Evolutionary conservation across 1,140 invertebrate genomes (phyloP).

Genomic region (Calephelis nemesis): DNA sequence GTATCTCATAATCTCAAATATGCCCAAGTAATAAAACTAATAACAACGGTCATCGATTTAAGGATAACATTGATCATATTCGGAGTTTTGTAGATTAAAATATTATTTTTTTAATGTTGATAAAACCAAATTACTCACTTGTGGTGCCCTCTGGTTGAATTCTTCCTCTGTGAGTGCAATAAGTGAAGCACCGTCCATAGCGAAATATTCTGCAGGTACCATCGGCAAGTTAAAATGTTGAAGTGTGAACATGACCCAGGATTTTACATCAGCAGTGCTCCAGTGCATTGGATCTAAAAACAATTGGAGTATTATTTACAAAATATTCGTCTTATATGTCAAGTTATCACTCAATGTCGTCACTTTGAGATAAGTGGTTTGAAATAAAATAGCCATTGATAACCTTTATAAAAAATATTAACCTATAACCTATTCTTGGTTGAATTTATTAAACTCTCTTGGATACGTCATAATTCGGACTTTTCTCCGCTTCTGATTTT

Average conservation of each 20-base stretch:
- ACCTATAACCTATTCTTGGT: no score
- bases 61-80: neutral
- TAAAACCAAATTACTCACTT: slow-evolving; percentile 77
- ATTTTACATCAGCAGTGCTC: slow-evolving; percentile 89
- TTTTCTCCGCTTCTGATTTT: no score
- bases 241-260: slow-evolving; percentile 92
- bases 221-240: slow-evolving; percentile 86
- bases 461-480: no score
- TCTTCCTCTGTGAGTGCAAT: slow-evolving; percentile 90
- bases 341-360: slow-evolving; percentile 16
- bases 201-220: slow-evolving; percentile 86
- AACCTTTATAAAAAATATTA: slow-evolving; percentile 5
- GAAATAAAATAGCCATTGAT: neutral
- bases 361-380: slow-evolving; percentile 2
- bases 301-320: slow-evolving; percentile 26
- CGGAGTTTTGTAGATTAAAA: neutral
- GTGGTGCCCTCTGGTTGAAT: slow-evolving; percentile 88
- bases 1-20: no score
- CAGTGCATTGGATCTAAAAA: slow-evolving; percentile 91
- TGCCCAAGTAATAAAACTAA: no score
- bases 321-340: slow-evolving; percentile 14
- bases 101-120: neutral
- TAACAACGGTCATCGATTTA: neutral
- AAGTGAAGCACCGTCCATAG: slow-evolving; percentile 88
- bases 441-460: no score